These are phyloP conservation scores for Nasonia giraulti DNA, from an alignment of 1,140 invertebrate species.

Conservation along the genomic window DNA sequence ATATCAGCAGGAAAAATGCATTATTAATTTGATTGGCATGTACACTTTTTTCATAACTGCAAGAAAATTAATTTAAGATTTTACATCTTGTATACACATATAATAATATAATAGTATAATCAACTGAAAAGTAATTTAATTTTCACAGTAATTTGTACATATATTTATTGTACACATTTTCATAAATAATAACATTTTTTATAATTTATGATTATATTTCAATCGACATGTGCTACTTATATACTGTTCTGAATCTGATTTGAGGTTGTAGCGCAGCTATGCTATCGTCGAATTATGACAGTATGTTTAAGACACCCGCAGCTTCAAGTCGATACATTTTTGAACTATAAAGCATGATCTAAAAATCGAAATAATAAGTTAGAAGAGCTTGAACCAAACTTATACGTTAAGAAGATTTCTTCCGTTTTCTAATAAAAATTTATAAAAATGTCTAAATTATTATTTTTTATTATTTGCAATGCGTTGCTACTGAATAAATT, in stretches of 20 bases:
- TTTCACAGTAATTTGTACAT: neutral
- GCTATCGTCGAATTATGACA: neutral
- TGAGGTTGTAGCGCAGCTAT: neutral
- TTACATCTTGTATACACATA: too few relatives aligned
- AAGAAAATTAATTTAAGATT: neutral
- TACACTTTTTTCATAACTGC: neutral
- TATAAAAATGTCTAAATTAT: constrained; percentile 24
- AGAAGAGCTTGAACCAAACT: neutral
- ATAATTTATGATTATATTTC: neutral
- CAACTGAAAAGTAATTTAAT: neutral
- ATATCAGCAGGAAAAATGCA: neutral
- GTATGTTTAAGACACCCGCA: neutral
- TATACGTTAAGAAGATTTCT: neutral
- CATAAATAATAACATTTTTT: neutral
- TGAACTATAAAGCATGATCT: neutral
- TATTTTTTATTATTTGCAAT: constrained; percentile 13
- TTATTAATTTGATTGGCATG: neutral
- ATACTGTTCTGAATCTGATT: neutral
- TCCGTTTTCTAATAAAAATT: neutral
- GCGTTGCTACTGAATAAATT: constrained; percentile 10
- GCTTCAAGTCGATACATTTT: neutral
- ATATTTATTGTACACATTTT: neutral
- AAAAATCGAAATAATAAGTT: neutral
- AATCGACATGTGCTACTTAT: neutral
- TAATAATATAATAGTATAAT: neutral